phyloP scores from a whole-genome alignment of 2,888 invertebrate genomes.

The Eledona agricola region DNA sequence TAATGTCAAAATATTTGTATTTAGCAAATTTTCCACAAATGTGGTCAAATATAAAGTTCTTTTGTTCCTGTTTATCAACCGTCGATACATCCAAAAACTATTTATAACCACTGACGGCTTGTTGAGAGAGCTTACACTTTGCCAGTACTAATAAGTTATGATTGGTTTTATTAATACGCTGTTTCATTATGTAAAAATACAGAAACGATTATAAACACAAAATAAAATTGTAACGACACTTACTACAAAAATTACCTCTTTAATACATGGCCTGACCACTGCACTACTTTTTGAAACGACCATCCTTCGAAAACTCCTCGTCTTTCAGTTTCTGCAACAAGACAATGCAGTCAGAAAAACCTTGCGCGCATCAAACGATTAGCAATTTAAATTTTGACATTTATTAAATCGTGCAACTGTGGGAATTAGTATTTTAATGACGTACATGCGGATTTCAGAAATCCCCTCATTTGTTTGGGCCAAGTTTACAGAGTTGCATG shows the following conservation, averaged over 20 bases:
- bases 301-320: constrained; percentile 40
- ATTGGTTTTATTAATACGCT: too few species aligned
- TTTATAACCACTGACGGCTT: too few species aligned
- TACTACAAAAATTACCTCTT: constrained; percentile 54
- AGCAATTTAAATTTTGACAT: not conserved
- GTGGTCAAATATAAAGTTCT: too few species aligned
- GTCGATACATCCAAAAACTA: too few species aligned
- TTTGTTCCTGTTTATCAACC: too few species aligned
- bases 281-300: constrained; percentile 46
- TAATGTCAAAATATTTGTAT: too few species aligned
- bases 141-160: constrained; percentile 1
- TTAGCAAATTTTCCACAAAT: too few species aligned
- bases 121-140: too few species aligned
- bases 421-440: constrained; percentile 5
- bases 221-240: constrained; percentile 46
- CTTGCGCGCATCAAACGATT: not conserved
- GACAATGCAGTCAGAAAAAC: constrained; percentile 1
- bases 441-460: constrained; percentile 3
- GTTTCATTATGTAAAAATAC: too few species aligned
- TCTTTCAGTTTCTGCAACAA: constrained; percentile 16
- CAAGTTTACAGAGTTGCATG: constrained; percentile 23
- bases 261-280: constrained; percentile 49
- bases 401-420: constrained; percentile 9
- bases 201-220: too few species aligned
- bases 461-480: constrained; percentile 14